Conservation (phyloP, 2,113 vertebrate genomes). For the Alligator sinensis region DNA sequence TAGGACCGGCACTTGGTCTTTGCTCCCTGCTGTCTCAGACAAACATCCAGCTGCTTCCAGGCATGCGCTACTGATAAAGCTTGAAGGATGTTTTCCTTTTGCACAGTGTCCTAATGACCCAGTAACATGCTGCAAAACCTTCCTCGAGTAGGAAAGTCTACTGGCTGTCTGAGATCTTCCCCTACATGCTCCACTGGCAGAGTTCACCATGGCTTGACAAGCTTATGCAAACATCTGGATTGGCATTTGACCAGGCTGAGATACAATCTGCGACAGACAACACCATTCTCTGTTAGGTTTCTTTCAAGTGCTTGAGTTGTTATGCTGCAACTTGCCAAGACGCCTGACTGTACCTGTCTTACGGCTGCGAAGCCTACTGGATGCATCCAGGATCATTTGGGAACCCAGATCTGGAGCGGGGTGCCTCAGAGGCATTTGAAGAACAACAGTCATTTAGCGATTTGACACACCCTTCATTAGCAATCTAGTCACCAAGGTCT, state of each 20-base stretch:
- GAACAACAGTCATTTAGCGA: neutral
- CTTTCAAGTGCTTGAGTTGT: neutral
- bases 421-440: neutral
- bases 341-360: neutral
- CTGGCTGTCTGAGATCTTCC: conserved; percentile 57
- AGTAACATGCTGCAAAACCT: neutral
- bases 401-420: neutral
- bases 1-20: rapidly evolving
- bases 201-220: conserved; percentile 48
- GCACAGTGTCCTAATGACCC: rapidly evolving
- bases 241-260: conserved; percentile 65
- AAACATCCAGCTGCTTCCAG: neutral
- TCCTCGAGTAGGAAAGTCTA: conserved; percentile 30
- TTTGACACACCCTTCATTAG: neutral
- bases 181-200: conserved; percentile 34
- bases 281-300: conserved; percentile 28
- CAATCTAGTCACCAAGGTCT: neutral
- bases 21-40: neutral
- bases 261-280: conserved; percentile 64
- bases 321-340: conserved; percentile 22
- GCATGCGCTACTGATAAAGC: neutral
- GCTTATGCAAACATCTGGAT: conserved; percentile 61
- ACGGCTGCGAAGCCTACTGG: rapidly evolving
- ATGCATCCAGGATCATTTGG: neutral
- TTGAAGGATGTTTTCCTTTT: neutral